Evolutionary conservation across 1,140 invertebrate genomes (phyloP), one percentile per base, ranked within the genome.

Genomic region (Drosophila burlai): DNA sequence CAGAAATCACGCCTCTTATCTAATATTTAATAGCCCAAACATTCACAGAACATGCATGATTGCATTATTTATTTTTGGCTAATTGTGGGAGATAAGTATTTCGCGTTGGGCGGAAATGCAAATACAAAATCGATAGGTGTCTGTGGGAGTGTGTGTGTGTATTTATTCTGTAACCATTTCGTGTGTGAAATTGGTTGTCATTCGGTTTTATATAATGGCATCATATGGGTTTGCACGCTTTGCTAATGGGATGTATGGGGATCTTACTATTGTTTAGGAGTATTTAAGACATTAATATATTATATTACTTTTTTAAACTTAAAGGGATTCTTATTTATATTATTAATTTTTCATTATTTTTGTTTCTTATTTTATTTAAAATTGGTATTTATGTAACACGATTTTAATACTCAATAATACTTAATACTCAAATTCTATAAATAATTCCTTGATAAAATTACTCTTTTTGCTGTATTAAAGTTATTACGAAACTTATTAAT

Each of bases 11-110:
- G 5, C 13, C 11, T 36, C 58, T 43, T 71, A 71, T 71, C 67
- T 68, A 40, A 46, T 68, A 55, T 46, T 68, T 67, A 69, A 67
- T 67, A 45, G 49, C 38, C 21, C 4, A 59, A 24, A 29, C 13
- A 38, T 38, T 63, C 21, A 2, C 47, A 18, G 34, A 67, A 40
- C 45, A 67, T 67, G 21, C 45, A 68, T 36, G 66, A 69, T 65
- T 69, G 66, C 45, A 65, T 42, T 68, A 54, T 69, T 52, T 67
- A 49, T 31, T 43, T 65, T 67, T 46, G 67, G 63, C 62, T 69
- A 69, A 69, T 54, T 69, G 62, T 69, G 47, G 9, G 38, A 43
- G 63, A 68, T 71, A 71, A 38, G 46, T 26, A 15, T 69, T 69
- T 36, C 40, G 66, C 18, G 13, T 21, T 46, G 10, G 18, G 43